These are phyloP conservation scores for Eclectus roratus DNA, from an alignment of 2,113 vertebrate genomes.

Conservation along the genomic window DNA sequence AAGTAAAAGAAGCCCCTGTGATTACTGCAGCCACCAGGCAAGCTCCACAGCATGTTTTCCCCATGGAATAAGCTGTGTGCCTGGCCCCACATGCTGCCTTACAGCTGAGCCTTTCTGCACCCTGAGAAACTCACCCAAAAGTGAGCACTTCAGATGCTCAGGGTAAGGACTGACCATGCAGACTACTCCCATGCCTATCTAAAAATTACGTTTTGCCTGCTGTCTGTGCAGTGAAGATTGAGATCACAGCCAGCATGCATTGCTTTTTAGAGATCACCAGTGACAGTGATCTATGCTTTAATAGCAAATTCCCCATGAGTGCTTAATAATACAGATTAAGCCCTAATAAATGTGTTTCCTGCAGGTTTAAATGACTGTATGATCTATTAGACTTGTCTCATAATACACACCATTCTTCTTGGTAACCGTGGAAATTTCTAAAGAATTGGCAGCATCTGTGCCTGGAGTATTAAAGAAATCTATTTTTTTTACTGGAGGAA, in stretches of 20 bases:
- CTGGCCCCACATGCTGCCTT: neutral
- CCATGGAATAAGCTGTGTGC: accelerated
- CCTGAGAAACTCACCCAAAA: neutral
- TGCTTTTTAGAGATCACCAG: neutral
- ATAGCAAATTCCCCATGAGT: conserved; percentile 38
- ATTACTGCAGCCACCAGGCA: neutral
- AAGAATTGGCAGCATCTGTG: conserved; percentile 39
- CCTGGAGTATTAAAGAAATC: conserved; percentile 38
- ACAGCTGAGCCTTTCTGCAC: neutral
- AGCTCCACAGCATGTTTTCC: neutral
- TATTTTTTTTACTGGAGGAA: conserved; percentile 36
- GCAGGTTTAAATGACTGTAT: conserved; percentile 55
- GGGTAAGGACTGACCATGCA: neutral
- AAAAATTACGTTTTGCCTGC: neutral
- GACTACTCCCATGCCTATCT: neutral
- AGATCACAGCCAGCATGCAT: neutral
- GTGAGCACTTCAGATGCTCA: neutral
- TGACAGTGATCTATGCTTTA: conserved; percentile 66
- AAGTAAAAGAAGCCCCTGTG: accelerated
- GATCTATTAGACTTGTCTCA: conserved; percentile 55
- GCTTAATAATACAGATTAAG: conserved; percentile 63
- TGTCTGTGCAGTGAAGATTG: neutral
- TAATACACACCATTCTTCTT: conserved; percentile 54
- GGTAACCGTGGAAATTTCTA: conserved; percentile 49
- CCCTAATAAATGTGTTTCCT: conserved; percentile 63